Evolutionary conservation across 2,888 invertebrate genomes (phyloP).

Genomic region (Nowickia ferox): DNA sequence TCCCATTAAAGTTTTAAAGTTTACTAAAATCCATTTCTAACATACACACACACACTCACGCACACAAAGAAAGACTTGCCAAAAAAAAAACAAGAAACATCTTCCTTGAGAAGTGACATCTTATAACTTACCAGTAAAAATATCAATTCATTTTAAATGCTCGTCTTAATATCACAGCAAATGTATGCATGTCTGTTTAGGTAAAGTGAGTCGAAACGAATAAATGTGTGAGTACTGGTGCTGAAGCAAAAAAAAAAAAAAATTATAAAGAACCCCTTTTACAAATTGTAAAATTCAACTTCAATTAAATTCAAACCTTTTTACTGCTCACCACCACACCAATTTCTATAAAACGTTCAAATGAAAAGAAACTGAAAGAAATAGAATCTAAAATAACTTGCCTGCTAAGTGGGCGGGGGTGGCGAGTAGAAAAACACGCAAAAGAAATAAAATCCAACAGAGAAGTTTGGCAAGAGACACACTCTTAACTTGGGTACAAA

Average conservation of each 20-base stretch:
- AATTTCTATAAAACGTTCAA: background rate
- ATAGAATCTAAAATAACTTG: slow-evolving; percentile 39
- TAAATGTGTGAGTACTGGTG: background rate
- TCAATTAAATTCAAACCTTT: slow-evolving; percentile 71
- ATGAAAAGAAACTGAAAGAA: slow-evolving; percentile 52
- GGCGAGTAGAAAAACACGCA: slow-evolving; percentile 37
- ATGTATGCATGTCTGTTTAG: background rate
- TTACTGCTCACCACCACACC: slow-evolving; percentile 24
- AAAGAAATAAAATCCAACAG: slow-evolving; percentile 51
- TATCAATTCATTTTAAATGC: slow-evolving; percentile 66
- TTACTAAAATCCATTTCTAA: background rate
- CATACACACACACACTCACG: too few relatives aligned
- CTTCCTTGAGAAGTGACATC: slow-evolving; percentile 44
- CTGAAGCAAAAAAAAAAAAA: background rate
- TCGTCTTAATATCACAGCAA: slow-evolving; percentile 17
- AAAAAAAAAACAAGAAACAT: background rate
- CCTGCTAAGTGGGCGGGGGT: background rate
- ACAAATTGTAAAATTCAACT: slow-evolving; percentile 58
- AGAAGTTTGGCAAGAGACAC: slow-evolving; percentile 58
- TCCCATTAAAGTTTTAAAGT: slow-evolving; percentile 21
- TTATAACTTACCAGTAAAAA: slow-evolving; percentile 48
- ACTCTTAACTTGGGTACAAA: slow-evolving; percentile 64
- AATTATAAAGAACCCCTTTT: slow-evolving; percentile 46
- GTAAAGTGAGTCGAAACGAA: background rate
- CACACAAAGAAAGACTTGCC: background rate